These are phyloP conservation scores for Acrocera orbiculus DNA, from an alignment of 2,888 invertebrate species.

Conservation along the genomic window DNA sequence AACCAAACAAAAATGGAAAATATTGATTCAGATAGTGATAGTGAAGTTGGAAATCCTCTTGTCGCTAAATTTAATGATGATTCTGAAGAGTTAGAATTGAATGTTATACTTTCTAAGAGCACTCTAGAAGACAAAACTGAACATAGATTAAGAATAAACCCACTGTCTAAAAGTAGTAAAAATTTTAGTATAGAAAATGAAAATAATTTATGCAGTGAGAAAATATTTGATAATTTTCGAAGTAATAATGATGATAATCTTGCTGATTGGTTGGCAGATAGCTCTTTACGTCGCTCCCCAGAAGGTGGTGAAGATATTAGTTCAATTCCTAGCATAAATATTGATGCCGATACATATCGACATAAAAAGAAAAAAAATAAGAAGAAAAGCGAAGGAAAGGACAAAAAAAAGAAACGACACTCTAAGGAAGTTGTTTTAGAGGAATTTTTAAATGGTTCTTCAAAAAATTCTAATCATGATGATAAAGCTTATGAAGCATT, in stretches of 20 bases:
- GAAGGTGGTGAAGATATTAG: conserved; percentile 44
- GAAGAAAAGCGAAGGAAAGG: conserved; percentile 15
- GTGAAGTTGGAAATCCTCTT: conserved; percentile 53
- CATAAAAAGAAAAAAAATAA: conserved; percentile 28
- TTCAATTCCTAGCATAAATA: conserved; percentile 14
- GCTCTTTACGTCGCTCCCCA: conserved; percentile 54
- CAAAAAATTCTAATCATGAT: conserved; percentile 32
- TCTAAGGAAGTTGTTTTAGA: conserved; percentile 39
- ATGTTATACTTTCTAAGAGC: too few relatives aligned
- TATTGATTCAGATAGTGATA: conserved; percentile 36
- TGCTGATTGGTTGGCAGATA: conserved; percentile 48
- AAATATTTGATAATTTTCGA: conserved; percentile 19
- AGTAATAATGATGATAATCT: conserved; percentile 29
- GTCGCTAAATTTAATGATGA: conserved; percentile 76
- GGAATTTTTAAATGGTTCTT: conserved; percentile 41
- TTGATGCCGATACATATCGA: too few relatives aligned
- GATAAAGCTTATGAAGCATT: conserved; percentile 43
- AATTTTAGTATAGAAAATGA: conserved; percentile 11
- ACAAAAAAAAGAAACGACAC: conserved; percentile 28
- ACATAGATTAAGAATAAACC: conserved; percentile 11
- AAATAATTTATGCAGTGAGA: conserved; percentile 19
- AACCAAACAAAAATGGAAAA: neutral
- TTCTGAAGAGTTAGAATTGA: conserved; percentile 16
- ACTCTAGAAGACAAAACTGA: conserved; percentile 1
- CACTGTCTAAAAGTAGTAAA: conserved; percentile 9